These are phyloP conservation scores for Drosophila arawakana DNA, from an alignment of 1,140 invertebrate species.

Conservation along the genomic window DNA sequence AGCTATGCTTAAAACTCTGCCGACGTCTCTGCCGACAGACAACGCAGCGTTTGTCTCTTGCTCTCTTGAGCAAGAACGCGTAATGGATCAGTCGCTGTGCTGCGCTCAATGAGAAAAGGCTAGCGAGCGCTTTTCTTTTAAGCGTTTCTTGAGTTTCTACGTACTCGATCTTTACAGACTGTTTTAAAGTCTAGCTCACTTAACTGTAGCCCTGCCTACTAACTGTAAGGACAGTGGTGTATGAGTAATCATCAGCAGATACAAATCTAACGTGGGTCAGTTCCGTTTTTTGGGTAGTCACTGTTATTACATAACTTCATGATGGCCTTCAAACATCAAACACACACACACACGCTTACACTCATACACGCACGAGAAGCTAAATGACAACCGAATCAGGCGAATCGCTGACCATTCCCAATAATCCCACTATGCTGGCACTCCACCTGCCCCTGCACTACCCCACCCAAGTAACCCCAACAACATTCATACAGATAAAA, in stretches of 20 bases:
- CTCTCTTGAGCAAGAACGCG: no score
- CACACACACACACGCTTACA: slow-evolving; percentile 1
- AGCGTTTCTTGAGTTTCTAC: no score
- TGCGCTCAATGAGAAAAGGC: no score
- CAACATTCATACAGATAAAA: slow-evolving; percentile 24
- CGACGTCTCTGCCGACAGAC: no score
- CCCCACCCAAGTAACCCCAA: slow-evolving; percentile 16
- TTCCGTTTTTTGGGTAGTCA: slow-evolving; percentile 53
- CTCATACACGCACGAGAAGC: slow-evolving; percentile 21
- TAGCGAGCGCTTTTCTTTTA: no score
- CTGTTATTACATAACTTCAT: slow-evolving; percentile 73
- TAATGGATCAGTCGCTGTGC: no score
- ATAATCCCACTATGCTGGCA: slow-evolving; percentile 13
- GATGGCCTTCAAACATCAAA: slow-evolving; percentile 56
- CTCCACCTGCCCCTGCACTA: not conserved
- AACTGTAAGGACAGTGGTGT: slow-evolving; percentile 56
- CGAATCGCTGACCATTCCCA: slow-evolving; percentile 45
- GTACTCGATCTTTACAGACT: not conserved
- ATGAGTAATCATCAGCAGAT: slow-evolving; percentile 79
- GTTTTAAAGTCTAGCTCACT: not conserved
- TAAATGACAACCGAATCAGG: slow-evolving; percentile 41
- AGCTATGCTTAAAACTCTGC: no score
- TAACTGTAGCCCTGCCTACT: not conserved
- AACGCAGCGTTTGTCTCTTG: no score
- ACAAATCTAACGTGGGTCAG: slow-evolving; percentile 79